Evolutionary conservation across 1,140 invertebrate species (phyloP).

Genomic region (Drosophila nigrodunni): DNA sequence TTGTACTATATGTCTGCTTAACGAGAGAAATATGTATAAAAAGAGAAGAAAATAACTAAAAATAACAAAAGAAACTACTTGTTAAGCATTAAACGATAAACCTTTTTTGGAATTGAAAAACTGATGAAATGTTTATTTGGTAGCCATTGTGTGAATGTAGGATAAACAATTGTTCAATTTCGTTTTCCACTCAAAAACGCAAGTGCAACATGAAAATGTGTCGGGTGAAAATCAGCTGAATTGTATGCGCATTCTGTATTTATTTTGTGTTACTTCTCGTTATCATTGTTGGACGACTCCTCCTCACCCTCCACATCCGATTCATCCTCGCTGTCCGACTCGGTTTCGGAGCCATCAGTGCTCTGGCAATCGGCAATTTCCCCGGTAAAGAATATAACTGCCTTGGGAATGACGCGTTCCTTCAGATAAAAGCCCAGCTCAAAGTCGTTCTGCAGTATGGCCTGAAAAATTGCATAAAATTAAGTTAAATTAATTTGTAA

Average conservation of each 20-base stretch:
- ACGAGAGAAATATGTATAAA: conserved; percentile 21
- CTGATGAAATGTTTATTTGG: conserved; percentile 57
- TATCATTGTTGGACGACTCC: conserved; percentile 56
- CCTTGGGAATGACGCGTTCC: conserved; percentile 93
- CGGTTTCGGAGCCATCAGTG: conserved; percentile 85
- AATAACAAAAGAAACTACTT: conserved; percentile 61
- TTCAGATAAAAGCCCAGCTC: conserved; percentile 96
- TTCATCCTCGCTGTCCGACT: conserved; percentile 89
- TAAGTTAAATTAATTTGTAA: background rate
- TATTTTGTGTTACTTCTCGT: conserved; percentile 32
- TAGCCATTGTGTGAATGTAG: conserved; percentile 29
- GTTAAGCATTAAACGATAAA: conserved; percentile 62
- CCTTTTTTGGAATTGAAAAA: conserved; percentile 41
- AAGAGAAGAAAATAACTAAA: background rate
- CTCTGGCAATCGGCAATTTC: conserved; percentile 87
- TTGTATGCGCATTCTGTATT: background rate
- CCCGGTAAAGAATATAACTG: conserved; percentile 94
- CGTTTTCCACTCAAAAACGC: conserved; percentile 26
- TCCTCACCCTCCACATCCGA: conserved; percentile 67
- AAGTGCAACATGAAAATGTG: conserved; percentile 12
- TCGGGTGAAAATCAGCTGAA: conserved; percentile 7
- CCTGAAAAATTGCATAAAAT: conserved; percentile 31
- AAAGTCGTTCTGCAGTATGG: conserved; percentile 90
- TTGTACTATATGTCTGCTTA: conserved; percentile 36
- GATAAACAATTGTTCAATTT: conserved; percentile 53